Evolutionary conservation across 2,888 invertebrate genomes (phyloP), one percentile per base, ranked within the genome.

Genomic region (Agrilus biguttatus): DNA sequence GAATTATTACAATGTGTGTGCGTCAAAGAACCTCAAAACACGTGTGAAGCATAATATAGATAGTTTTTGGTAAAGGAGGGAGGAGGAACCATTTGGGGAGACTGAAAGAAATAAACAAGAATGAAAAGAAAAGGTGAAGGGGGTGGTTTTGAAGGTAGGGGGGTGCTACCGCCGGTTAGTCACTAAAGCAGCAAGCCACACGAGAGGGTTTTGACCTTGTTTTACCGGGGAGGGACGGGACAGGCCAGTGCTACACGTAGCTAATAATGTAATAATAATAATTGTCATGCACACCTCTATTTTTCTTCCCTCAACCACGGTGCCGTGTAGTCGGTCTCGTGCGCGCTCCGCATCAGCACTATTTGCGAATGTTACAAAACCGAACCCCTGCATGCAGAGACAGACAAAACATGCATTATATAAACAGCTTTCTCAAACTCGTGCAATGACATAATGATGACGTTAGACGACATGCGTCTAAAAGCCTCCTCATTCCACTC

Each of bases 331-430:
- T 84, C 95, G 92, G 84, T 95, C 95, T 83, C 97, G 92, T 87
- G 98, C 97, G 83, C 91, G 88, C 84, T 97, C 97, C 78, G 97
- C 97, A 82, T 98, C 97, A 81, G 87, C 88, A 83, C 92, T 92
- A 87, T 91, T 93, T 85, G 95, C 95, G 91, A 98, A 98, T 84
- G 97, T 98, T 85, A 98, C 97, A 90, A 98, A 98, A 87, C 97
- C 97, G 87, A 98, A 98, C 83, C 98, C 98, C 97, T 98, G 90
- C 85, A 88, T 88, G 89, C 87, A 87, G 70, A 67, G 85, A 88
- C 86, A 85, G 83, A 86, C 83, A 85, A 84, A 83, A 84, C 85
- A 85, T 85, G 85, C 85, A 85, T 83, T 84, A 83, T 28, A 28
- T 82, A 73, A 69, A 79, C 77, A 78, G 78, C 77, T 76, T 28